Conservation (phyloP, 2,113 vertebrate genomes). For the Silurus meridionalis region DNA sequence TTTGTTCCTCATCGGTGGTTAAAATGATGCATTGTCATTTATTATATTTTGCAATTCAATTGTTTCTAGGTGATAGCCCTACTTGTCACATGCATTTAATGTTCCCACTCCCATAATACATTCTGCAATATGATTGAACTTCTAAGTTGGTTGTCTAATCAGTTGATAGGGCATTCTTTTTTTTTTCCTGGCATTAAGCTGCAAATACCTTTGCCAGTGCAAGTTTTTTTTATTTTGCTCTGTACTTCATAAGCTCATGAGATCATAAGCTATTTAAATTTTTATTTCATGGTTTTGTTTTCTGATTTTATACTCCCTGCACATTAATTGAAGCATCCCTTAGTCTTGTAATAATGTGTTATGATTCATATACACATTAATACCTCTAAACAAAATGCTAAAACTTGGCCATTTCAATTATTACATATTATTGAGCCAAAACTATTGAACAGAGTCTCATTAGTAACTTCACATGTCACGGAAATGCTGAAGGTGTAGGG, state of each 20-base stretch:
- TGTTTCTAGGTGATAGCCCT: neutral
- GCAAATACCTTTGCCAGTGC: neutral
- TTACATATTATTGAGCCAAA: neutral
- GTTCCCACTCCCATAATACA: neutral
- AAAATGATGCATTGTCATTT: neutral
- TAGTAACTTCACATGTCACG: constrained; percentile 1
- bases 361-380: neutral
- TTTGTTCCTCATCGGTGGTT: neutral
- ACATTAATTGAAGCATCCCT: constrained; percentile 1
- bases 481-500: constrained; percentile 7
- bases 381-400: neutral
- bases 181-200: too few species aligned
- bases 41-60: neutral
- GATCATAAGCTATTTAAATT: neutral
- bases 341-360: neutral
- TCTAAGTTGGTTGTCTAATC: neutral
- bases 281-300: neutral
- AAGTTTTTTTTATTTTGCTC: neutral
- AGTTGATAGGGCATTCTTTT: neutral
- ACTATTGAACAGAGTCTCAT: neutral
- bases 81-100: neutral
- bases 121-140: neutral
- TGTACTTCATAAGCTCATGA: neutral
- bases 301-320: neutral
- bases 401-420: neutral